Base-by-base conservation (phyloP, 1,140 invertebrate species). In the Euglossa dilemma region DNA sequence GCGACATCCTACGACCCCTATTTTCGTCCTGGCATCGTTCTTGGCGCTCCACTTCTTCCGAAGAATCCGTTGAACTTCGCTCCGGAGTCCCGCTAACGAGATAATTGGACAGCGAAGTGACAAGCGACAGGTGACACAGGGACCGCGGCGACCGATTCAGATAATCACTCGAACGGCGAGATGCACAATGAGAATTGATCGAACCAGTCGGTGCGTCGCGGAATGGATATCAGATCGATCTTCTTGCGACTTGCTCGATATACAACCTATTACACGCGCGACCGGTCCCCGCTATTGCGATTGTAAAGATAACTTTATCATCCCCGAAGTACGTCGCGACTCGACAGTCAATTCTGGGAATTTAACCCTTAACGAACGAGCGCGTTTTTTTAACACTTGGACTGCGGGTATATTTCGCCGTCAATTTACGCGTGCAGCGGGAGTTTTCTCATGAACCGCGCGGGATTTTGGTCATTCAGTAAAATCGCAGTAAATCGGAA, bases 101-200 rank as follows among this genome's bases (percentile, higher is more conserved):
- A 87, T 87, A 87, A 87, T 87, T 84, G 75, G 81, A 87, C 81
- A 84, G 73, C 28, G 63, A 76, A 87, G 76, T 87, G 86, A 87
- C 86, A 80, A 50, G 45, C 63, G 86, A 87, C 86, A 87, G 84
- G 69, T 82, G 85, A 86, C 84, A 86, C 69, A 28, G 23, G 59
- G 64, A 77, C 47, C 67, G 74, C 69, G 61, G 71, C 69, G 61
- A 70, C 70, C 59, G 78, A 75, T 81, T 77, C 72, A 6, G 50
- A 72, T 66, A 54, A 85, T 71, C 47, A 57, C 64, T 47, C 71
- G 50, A 64, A 77, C 50, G 67, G 63, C 36, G 59, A 57, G 50
- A 57, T 28, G 56, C 28, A 72, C 28, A 43, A 52, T 50, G 63
- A 74, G 59, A 85, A 86, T 86, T 71, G 80, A 86, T 80, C 72